phyloP scores from a whole-genome alignment of 2,888 invertebrate species.

The Caenorhabditis afra region DNA sequence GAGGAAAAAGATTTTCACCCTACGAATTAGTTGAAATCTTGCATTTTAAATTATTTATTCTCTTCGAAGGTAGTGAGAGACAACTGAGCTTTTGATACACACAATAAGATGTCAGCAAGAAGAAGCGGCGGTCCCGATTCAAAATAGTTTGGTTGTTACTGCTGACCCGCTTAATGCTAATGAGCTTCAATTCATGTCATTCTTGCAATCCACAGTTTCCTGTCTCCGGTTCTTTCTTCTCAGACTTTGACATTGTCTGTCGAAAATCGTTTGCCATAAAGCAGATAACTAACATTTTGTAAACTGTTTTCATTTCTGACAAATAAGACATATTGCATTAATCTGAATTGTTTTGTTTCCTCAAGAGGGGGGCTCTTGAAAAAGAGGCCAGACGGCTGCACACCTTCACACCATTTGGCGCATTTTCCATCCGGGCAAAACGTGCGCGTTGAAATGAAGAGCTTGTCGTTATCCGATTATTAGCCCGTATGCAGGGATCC shows the following conservation, averaged over 20 bases:
- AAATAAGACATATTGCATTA: not conserved
- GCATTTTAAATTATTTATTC: too few species aligned
- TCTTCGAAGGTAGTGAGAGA: too few species aligned
- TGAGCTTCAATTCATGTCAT: constrained; percentile 42
- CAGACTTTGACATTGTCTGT: too few species aligned
- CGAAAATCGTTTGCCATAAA: too few species aligned
- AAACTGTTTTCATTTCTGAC: not conserved
- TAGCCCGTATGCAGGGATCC: too few species aligned
- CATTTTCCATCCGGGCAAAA: constrained; percentile 29
- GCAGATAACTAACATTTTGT: not conserved
- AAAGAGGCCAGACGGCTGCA: constrained; percentile 41
- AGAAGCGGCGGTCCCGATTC: not conserved
- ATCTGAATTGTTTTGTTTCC: constrained; percentile 38
- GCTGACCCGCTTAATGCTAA: constrained; percentile 12
- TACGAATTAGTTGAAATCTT: too few species aligned
- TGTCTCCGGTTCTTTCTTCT: not conserved
- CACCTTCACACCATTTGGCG: constrained; percentile 61
- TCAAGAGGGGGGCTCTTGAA: constrained; percentile 29
- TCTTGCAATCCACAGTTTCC: constrained; percentile 27
- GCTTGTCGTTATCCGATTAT: too few species aligned
- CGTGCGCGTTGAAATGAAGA: constrained; percentile 17
- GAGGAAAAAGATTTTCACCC: too few species aligned
- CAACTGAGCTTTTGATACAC: too few species aligned
- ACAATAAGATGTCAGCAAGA: too few species aligned
- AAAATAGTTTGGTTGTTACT: constrained; percentile 23